These are phyloP conservation scores for Apantesis nais DNA, from an alignment of 2,888 invertebrate species.

Conservation along the genomic window DNA sequence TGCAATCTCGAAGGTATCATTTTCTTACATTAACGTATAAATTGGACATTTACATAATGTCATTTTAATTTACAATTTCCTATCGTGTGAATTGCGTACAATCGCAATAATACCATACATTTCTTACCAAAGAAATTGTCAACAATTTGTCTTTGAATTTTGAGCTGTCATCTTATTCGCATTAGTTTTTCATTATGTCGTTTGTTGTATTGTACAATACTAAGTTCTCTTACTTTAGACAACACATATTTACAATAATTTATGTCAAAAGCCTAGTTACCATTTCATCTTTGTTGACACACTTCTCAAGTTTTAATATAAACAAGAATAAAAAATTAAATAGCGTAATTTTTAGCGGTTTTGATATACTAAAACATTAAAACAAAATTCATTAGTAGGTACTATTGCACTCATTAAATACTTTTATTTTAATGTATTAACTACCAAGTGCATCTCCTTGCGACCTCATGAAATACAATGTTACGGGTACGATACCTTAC, in stretches of 20 bases:
- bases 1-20: slow-evolving; percentile 24
- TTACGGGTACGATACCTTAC: too few relatives aligned
- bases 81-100: slow-evolving; percentile 51
- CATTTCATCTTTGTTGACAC: background rate
- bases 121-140: slow-evolving; percentile 34
- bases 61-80: slow-evolving; percentile 49
- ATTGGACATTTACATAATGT: slow-evolving; percentile 37
- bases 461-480: too few relatives aligned
- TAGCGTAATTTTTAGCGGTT: too few relatives aligned
- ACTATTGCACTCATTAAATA: too few relatives aligned
- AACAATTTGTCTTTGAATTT: slow-evolving; percentile 31
- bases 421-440: too few relatives aligned
- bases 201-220: slow-evolving; percentile 16
- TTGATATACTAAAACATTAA: too few relatives aligned
- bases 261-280: background rate
- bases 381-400: too few relatives aligned
- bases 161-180: slow-evolving; percentile 45
- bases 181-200: slow-evolving; percentile 40
- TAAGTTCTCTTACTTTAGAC: background rate
- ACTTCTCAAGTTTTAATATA: background rate
- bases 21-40: slow-evolving; percentile 26
- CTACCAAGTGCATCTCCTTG: too few relatives aligned
- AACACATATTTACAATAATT: background rate
- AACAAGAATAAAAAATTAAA: too few relatives aligned
- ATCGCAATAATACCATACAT: slow-evolving; percentile 40